A percentile compares a stretch with the other conserved stretches of the same genome.
Conservation (phyloP, 2,888 invertebrate species). For the Mycalesis mineus region DNA sequence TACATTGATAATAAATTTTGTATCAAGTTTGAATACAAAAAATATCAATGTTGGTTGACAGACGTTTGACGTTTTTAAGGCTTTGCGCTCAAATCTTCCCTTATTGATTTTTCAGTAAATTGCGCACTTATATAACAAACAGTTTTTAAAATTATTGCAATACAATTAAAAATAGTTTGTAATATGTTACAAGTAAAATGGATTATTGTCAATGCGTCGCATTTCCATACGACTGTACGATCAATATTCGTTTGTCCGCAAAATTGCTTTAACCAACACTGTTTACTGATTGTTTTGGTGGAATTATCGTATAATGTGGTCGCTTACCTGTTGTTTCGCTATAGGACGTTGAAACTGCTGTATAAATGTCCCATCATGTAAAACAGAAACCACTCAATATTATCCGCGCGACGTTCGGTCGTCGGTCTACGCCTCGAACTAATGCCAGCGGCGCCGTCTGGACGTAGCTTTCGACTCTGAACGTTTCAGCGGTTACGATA, state of each 20-base stretch:
- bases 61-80: background rate
- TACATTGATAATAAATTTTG: too few relatives aligned
- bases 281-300: too few relatives aligned
- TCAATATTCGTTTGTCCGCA: background rate
- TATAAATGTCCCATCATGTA: slow-evolving; percentile 21
- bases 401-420: slow-evolving; percentile 3
- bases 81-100: background rate
- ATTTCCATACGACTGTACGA: background rate
- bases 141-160: background rate
- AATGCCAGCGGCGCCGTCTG: slow-evolving; percentile 17
- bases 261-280: too few relatives aligned
- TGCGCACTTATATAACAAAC: background rate
- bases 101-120: background rate
- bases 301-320: too few relatives aligned
- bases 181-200: background rate
- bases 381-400: slow-evolving; percentile 14
- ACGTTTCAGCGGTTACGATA: slow-evolving; percentile 4
- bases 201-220: background rate
- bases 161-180: background rate
- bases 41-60: too few relatives aligned
- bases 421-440: slow-evolving; percentile 25
- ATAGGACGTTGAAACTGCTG: slow-evolving; percentile 5
- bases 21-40: too few relatives aligned
- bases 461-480: slow-evolving; percentile 8
- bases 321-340: slow-evolving; percentile 12